Conservation (phyloP, 2,888 invertebrate species). For the Papilio gigon region DNA sequence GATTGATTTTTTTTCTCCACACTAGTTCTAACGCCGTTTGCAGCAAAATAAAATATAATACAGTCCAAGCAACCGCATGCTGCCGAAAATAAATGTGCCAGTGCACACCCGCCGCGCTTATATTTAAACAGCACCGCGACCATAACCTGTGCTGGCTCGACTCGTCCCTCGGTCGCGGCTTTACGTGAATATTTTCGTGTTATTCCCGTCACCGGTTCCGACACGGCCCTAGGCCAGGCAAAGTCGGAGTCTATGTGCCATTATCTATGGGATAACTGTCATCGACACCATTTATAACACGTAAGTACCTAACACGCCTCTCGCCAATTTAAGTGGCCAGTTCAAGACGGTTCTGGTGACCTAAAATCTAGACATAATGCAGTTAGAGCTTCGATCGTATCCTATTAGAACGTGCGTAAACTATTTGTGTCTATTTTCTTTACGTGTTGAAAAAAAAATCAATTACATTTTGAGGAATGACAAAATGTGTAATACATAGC, state of each 20-base stretch:
- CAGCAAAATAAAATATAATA: slow-evolving; percentile 47
- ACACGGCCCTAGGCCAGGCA: slow-evolving; percentile 13
- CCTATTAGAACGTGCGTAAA: slow-evolving; percentile 35
- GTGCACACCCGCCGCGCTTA: slow-evolving; percentile 41
- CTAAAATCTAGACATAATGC: slow-evolving; percentile 71
- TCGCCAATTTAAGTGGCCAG: slow-evolving; percentile 51
- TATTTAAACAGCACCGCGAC: slow-evolving; percentile 40
- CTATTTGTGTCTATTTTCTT: slow-evolving; percentile 13
- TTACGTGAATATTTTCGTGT: slow-evolving; percentile 35
- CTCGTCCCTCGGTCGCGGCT: slow-evolving; percentile 25
- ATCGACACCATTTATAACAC: slow-evolving; percentile 38
- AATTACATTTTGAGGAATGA: slow-evolving; percentile 25
- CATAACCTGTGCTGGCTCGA: slow-evolving; percentile 42
- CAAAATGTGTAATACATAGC: slow-evolving; percentile 29
- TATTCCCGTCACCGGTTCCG: slow-evolving; percentile 22
- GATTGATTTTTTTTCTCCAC: slow-evolving; percentile 75
- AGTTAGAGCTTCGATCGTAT: slow-evolving; percentile 58
- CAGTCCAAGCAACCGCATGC: slow-evolving; percentile 43
- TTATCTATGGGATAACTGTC: slow-evolving; percentile 28
- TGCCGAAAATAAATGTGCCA: slow-evolving; percentile 42
- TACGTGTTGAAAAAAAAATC: slow-evolving; percentile 1
- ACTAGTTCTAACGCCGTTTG: slow-evolving; percentile 54
- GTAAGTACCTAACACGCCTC: slow-evolving; percentile 50
- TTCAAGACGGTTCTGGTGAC: slow-evolving; percentile 59
- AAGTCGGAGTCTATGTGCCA: slow-evolving; percentile 28